Evolutionary conservation across 2,797 vertebrate genomes (phyloP).

Genomic region (Enteromius fasciolatus): DNA sequence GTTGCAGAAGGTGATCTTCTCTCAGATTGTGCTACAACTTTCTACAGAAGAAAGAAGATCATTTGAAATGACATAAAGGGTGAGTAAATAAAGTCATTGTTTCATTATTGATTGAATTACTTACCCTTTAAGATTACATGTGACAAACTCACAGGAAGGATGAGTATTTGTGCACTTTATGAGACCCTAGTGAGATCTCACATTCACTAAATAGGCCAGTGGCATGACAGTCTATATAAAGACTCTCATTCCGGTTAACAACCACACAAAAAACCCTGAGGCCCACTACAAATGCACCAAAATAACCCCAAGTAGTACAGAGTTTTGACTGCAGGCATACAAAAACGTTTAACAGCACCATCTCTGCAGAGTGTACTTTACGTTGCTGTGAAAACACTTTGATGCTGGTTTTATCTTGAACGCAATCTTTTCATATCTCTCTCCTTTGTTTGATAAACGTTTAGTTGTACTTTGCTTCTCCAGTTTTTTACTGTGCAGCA

Average conservation of each 20-base stretch:
- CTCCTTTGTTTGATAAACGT: background rate
- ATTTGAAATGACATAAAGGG: background rate
- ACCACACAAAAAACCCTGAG: constrained; percentile 25
- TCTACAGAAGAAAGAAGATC: background rate
- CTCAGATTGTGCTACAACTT: background rate
- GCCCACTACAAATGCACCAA: constrained; percentile 1
- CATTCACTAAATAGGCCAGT: constrained; percentile 36
- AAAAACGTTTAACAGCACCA: background rate
- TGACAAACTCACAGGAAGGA: constrained; percentile 17
- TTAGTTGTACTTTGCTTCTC: background rate
- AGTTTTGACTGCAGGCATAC: background rate
- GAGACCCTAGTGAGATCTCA: constrained; percentile 17
- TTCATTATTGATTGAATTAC: background rate
- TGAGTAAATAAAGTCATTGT: background rate
- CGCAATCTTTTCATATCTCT: constrained; percentile 13
- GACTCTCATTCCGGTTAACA: constrained; percentile 27
- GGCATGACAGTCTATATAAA: constrained; percentile 42
- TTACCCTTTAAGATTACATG: background rate
- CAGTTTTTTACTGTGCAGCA: background rate
- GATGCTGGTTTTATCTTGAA: background rate
- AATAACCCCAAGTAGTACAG: constrained; percentile 8
- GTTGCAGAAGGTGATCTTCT: background rate
- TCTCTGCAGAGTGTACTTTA: background rate
- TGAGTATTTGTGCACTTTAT: constrained; percentile 4
- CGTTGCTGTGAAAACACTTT: constrained; percentile 2